A percentile compares a stretch with the other conserved stretches of the same genome.
Conservation (phyloP, 1,140 invertebrate genomes). For the Anoplolepis gracilipes region DNA sequence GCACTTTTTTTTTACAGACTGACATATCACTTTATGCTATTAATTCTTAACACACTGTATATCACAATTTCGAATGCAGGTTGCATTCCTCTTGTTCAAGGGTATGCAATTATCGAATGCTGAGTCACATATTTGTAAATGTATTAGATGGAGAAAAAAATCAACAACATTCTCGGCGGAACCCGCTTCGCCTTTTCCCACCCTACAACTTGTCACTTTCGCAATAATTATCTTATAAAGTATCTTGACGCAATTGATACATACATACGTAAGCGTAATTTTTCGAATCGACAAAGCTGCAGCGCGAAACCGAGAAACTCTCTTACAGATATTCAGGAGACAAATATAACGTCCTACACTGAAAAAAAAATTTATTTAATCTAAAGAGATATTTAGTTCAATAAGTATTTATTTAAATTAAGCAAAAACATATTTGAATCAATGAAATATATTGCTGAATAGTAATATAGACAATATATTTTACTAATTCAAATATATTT, state of each 20-base stretch:
- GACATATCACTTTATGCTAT: not conserved
- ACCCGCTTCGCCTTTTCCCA: conserved; percentile 44
- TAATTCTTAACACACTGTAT: conserved; percentile 6
- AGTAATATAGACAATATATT: too few species aligned
- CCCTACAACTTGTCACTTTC: conserved; percentile 55
- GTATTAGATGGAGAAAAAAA: conserved; percentile 48
- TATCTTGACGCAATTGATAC: conserved; percentile 42
- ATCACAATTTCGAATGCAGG: conserved; percentile 10
- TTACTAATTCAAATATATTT: too few species aligned
- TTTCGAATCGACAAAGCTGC: conserved; percentile 57
- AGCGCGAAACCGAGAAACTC: conserved; percentile 38
- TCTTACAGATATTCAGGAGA: not conserved
- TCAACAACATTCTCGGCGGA: conserved; percentile 69
- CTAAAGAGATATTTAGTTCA: too few species aligned
- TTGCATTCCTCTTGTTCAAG: conserved; percentile 51
- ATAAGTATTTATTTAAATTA: too few species aligned
- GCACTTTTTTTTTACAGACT: not conserved
- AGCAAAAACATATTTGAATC: too few species aligned
- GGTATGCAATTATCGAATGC: conserved; percentile 56
- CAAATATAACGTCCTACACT: too few species aligned
- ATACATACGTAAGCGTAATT: conserved; percentile 51
- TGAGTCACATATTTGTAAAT: conserved; percentile 46
- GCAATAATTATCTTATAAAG: conserved; percentile 56
- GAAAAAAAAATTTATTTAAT: too few species aligned
- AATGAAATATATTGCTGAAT: too few species aligned